These are phyloP conservation scores for Grantiella picta DNA, from an alignment of 2,113 vertebrate species.

Conservation along the genomic window DNA sequence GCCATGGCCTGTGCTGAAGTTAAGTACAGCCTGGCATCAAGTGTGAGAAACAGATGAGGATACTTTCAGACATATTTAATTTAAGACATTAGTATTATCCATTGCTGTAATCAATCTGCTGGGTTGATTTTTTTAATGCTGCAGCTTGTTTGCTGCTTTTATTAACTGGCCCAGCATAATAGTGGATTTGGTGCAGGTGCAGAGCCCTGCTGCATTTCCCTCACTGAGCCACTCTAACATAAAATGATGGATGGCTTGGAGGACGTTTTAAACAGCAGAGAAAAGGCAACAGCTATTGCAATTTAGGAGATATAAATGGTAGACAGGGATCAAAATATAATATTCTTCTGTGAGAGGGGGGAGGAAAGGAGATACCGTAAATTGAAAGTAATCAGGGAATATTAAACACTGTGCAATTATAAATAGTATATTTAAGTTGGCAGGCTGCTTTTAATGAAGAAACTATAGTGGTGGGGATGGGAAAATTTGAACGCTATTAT, in stretches of 20 bases:
- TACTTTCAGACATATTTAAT: neutral
- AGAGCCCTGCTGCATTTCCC: neutral
- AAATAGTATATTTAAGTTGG: neutral
- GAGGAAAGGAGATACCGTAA: neutral
- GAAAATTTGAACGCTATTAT: neutral
- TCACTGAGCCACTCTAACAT: neutral
- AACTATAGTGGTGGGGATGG: neutral
- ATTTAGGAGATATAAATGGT: neutral
- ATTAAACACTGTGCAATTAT: neutral
- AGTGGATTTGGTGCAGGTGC: neutral
- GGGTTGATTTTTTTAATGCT: neutral
- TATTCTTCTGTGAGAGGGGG: neutral
- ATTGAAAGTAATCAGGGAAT: slow-evolving; percentile 2
- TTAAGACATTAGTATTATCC: neutral
- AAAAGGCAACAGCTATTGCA: neutral
- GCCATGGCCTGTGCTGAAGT: neutral
- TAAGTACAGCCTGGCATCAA: neutral
- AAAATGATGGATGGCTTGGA: neutral
- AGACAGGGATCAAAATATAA: neutral
- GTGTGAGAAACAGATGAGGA: neutral
- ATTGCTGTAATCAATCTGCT: neutral
- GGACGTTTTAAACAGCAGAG: neutral
- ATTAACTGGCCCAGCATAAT: neutral
- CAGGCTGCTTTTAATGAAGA: neutral
- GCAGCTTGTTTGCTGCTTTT: neutral